phyloP scores from a whole-genome alignment of 2,888 invertebrate species.

The Dinocampus coccinellae region DNA sequence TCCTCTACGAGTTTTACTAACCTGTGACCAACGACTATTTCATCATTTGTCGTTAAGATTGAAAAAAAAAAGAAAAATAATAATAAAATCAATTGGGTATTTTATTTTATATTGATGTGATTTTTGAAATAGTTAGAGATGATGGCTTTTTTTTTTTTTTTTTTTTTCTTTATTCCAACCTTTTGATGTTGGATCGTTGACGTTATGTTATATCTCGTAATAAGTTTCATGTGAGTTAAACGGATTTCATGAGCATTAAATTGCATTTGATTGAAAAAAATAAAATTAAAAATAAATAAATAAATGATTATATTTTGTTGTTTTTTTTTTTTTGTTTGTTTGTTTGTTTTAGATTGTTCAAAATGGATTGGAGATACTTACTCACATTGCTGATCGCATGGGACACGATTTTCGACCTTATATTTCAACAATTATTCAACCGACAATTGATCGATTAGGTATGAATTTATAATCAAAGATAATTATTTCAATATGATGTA shows the following conservation, averaged over 20 bases:
- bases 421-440: conserved; percentile 85
- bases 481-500: no score
- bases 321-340: background rate
- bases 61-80: background rate
- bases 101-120: no score
- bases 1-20: background rate
- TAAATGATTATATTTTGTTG: background rate
- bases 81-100: no score
- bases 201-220: conserved; percentile 19
- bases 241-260: conserved; percentile 40
- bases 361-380: conserved; percentile 90
- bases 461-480: conserved; percentile 44
- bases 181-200: no score
- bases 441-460: conserved; percentile 84
- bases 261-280: conserved; percentile 34
- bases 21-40: background rate
- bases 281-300: background rate
- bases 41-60: background rate
- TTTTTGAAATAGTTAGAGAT: no score
- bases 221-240: conserved; percentile 38
- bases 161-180: no score
- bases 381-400: conserved; percentile 87
- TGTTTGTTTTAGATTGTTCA: conserved; percentile 82
- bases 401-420: conserved; percentile 90
- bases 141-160: no score